Conservation (phyloP, 2,113 vertebrate genomes). For the Tupaia tana region DNA sequence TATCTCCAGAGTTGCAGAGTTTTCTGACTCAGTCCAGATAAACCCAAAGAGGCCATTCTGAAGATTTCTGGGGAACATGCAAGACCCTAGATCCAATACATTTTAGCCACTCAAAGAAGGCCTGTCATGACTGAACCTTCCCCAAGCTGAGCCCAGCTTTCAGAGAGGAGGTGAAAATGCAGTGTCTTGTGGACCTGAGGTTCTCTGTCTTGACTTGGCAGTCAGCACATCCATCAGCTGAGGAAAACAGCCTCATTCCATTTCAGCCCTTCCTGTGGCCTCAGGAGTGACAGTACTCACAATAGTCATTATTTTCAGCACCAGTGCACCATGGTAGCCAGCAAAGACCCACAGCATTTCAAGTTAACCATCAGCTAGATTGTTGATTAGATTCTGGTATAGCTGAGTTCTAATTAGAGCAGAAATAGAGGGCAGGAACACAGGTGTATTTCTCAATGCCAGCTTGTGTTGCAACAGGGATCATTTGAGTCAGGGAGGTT, state of each 20-base stretch:
- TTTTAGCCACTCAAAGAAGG: neutral
- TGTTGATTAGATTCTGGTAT: neutral
- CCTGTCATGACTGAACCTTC: neutral
- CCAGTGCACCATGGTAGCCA: neutral
- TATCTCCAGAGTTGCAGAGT: neutral
- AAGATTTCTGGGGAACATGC: neutral
- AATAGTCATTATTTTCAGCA: neutral
- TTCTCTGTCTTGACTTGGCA: neutral
- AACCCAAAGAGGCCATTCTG: neutral
- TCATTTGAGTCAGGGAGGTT: neutral
- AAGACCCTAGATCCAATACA: neutral
- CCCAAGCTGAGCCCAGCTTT: neutral
- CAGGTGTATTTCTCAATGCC: neutral
- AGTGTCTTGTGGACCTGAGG: neutral
- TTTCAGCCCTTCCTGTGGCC: neutral
- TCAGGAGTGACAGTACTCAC: neutral
- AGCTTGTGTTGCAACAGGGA: neutral
- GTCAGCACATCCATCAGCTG: neutral
- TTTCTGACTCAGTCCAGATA: conserved; percentile 15
- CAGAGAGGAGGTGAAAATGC: neutral
- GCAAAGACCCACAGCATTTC: neutral
- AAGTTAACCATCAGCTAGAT: neutral
- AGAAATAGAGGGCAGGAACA: neutral
- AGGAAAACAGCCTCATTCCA: neutral
- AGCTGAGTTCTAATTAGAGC: neutral